A percentile compares a stretch with the other conserved stretches of the same genome.
These are phyloP conservation scores for Speoplatyrhinus poulsoni DNA, from an alignment of 2,113 vertebrate species.

Conservation along the genomic window DNA sequence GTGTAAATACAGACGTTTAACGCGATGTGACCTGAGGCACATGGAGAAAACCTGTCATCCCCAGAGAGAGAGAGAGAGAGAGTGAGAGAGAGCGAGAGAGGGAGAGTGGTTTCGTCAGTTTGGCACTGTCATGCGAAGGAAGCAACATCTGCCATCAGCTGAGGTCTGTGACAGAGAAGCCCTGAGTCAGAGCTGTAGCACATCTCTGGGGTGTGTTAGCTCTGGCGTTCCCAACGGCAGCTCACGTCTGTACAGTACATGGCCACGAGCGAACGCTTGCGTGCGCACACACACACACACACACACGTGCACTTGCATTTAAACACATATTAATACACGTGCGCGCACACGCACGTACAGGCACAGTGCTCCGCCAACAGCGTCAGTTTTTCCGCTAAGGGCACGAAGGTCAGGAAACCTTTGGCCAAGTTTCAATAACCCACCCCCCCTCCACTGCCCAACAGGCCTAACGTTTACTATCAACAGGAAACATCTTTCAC, in stretches of 20 bases:
- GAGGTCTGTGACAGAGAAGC: constrained; percentile 16
- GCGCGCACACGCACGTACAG: not conserved
- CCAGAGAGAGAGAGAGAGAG: constrained; percentile 6
- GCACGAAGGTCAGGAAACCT: constrained; percentile 82
- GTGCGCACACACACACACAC: not conserved
- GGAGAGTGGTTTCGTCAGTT: constrained; percentile 5
- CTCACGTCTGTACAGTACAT: not conserved
- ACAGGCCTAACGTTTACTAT: constrained; percentile 76
- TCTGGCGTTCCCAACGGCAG: not conserved
- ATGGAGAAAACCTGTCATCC: constrained; percentile 34
- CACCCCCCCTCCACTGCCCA: constrained; percentile 19
- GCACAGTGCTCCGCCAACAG: constrained; percentile 32
- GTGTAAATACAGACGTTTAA: constrained; percentile 50
- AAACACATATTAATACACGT: not conserved
- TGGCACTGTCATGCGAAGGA: constrained; percentile 25
- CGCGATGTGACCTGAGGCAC: constrained; percentile 29
- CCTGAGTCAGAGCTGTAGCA: constrained; percentile 14
- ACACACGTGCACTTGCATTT: not conserved
- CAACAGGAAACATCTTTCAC: constrained; percentile 97
- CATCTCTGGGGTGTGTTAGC: not conserved
- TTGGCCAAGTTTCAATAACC: constrained; percentile 51
- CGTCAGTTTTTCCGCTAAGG: constrained; percentile 68
- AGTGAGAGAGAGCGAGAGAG: not conserved
- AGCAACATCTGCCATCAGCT: not conserved
- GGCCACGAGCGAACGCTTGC: not conserved